A percentile compares a stretch with the other conserved stretches of the same genome.
These are phyloP conservation scores for Zosterops pallidus DNA, from an alignment of 2,113 vertebrate species.

Conservation along the genomic window DNA sequence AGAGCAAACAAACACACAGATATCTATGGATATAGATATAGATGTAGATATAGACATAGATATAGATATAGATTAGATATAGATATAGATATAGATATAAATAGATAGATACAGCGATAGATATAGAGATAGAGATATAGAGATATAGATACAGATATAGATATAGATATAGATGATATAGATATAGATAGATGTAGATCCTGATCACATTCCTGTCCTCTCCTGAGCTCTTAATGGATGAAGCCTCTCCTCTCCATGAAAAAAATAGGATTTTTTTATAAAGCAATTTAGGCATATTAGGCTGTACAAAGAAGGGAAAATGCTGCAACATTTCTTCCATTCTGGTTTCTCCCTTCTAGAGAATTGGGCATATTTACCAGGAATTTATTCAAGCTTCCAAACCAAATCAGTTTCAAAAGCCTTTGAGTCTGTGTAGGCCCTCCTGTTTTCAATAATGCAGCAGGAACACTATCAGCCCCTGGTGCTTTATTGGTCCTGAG, in stretches of 20 bases:
- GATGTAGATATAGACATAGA: not conserved
- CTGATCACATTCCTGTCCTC: not conserved
- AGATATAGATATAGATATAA: not conserved
- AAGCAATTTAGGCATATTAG: not conserved
- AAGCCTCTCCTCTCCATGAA: not conserved
- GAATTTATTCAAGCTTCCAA: conserved; percentile 39
- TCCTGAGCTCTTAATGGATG: not conserved
- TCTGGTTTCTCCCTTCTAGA: conserved; percentile 9
- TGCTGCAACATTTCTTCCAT: conserved; percentile 12
- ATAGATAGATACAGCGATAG: too few species aligned
- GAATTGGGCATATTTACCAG: not conserved
- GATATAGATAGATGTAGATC: not conserved
- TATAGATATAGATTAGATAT: too few species aligned
- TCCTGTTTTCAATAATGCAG: conserved; percentile 60
- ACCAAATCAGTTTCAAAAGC: conserved; percentile 42
- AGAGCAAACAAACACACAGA: not conserved
- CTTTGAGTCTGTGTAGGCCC: not conserved
- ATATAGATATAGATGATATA: too few species aligned
- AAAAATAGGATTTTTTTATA: not conserved
- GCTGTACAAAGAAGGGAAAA: not conserved
- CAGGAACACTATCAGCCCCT: conserved; percentile 44
- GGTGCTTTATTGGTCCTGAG: conserved; percentile 56
- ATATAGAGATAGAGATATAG: rapidly evolving
- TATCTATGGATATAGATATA: not conserved
- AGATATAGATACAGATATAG: not conserved